Conservation (phyloP, 2,888 invertebrate genomes). For the Nemapogon koenigi region DNA sequence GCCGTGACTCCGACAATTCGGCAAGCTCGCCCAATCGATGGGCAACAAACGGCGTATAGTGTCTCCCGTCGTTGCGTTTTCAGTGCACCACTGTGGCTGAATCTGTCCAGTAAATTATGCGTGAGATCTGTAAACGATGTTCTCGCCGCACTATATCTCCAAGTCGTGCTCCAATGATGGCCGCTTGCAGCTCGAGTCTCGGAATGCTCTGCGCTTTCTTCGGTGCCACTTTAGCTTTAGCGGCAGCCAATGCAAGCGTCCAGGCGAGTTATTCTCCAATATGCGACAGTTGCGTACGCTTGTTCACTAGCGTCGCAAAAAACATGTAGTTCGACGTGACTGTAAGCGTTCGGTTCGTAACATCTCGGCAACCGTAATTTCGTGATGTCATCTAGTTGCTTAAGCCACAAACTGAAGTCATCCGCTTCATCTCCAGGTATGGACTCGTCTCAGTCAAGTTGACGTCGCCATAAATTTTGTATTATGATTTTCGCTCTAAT, state of each 20-base stretch:
- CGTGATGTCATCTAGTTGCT: not conserved
- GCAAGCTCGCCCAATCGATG: conserved; percentile 2
- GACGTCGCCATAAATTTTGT: not conserved
- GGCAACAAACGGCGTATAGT: conserved; percentile 4
- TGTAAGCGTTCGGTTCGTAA: not conserved
- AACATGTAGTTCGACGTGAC: not conserved
- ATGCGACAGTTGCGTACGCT: conserved; percentile 6
- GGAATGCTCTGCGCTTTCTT: not conserved
- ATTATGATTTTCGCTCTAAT: conserved; percentile 1
- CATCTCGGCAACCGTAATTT: not conserved
- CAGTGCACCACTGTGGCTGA: not conserved
- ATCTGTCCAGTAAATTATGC: conserved; percentile 1
- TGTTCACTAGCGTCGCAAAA: too few species aligned
- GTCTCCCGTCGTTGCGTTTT: not conserved
- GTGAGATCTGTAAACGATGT: not conserved
- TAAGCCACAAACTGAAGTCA: not conserved
- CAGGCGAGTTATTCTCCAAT: not conserved
- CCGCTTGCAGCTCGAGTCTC: conserved; percentile 10
- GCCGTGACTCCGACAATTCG: not conserved
- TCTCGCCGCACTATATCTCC: conserved; percentile 2
- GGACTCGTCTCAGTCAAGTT: conserved; percentile 1
- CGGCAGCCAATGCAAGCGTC: not conserved
- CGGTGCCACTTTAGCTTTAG: not conserved
- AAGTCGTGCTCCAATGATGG: conserved; percentile 12
- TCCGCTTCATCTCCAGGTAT: not conserved